These are phyloP conservation scores for Scatophagus argus DNA, from an alignment of 2,113 vertebrate genomes.

Conservation along the genomic window DNA sequence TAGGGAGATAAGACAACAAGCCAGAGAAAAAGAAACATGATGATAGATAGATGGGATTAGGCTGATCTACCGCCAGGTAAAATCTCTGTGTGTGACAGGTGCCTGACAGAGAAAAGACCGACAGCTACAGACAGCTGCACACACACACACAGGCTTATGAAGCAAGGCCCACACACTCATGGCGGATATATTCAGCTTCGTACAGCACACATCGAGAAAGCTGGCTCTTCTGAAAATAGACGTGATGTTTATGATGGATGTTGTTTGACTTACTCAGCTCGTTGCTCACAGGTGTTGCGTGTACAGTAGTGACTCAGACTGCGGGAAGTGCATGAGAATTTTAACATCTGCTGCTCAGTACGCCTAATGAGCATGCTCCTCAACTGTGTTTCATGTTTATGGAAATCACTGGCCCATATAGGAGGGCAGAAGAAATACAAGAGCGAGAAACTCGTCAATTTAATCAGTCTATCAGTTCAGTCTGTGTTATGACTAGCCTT, in stretches of 20 bases:
- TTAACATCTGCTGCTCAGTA: background rate
- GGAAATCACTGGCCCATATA: background rate
- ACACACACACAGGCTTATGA: background rate
- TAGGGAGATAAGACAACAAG: conserved; percentile 51
- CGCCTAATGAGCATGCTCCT: background rate
- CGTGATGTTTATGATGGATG: background rate
- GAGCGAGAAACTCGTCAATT: background rate
- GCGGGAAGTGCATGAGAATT: conserved; percentile 2
- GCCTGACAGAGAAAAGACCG: conserved; percentile 28
- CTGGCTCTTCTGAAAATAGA: conserved; percentile 1
- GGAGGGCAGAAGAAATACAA: too few relatives aligned
- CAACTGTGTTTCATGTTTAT: background rate
- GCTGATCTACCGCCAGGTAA: conserved; percentile 27
- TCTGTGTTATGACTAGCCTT: too few relatives aligned
- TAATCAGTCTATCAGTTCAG: too few relatives aligned
- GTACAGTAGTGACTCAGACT: background rate
- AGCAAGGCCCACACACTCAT: background rate
- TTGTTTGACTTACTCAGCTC: conserved; percentile 3
- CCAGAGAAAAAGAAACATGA: conserved; percentile 20
- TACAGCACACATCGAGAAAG: background rate
- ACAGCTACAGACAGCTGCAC: conserved; percentile 3
- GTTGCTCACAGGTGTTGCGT: conserved; percentile 10
- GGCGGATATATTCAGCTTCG: background rate
- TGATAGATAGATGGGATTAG: conserved; percentile 46
- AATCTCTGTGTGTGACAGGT: conserved; percentile 36